Percentiles rank a stretch among this genome's conserved stretches.
Conservation (phyloP, 2,888 invertebrate genomes). For the Sabellastarte sp. region DNA sequence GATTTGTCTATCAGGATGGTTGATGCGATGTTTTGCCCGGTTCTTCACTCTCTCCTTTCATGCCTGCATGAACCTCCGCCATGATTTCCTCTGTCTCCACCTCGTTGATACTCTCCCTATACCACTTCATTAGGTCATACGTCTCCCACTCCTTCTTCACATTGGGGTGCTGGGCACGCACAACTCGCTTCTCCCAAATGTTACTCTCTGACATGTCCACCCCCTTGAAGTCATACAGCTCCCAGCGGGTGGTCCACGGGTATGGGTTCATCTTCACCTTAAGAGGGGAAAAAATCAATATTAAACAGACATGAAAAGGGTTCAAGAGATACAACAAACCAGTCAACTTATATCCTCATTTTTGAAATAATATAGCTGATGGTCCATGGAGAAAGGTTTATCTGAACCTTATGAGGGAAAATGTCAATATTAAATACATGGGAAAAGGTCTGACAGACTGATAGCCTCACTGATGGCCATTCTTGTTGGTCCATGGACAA, state of each 20-base stretch:
- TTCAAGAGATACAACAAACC: neutral
- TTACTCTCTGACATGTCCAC: neutral
- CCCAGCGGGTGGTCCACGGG: conserved; percentile 93
- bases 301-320: neutral
- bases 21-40: too few relatives aligned
- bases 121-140: conserved; percentile 90
- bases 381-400: too few relatives aligned
- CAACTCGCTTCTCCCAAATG: neutral
- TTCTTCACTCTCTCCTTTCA: conserved; percentile 20
- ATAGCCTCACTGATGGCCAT: too few relatives aligned
- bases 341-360: too few relatives aligned
- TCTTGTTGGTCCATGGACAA: too few relatives aligned
- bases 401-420: too few relatives aligned
- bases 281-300: conserved; percentile 9
- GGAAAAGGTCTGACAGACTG: too few relatives aligned
- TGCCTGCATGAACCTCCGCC: conserved; percentile 68
- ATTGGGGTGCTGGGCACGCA: conserved; percentile 62
- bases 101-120: conserved; percentile 80
- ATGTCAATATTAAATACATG: too few relatives aligned
- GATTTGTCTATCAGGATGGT: too few relatives aligned
- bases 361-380: too few relatives aligned
- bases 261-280: conserved; percentile 65
- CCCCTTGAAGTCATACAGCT: conserved; percentile 45
- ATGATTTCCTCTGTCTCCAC: conserved; percentile 86
- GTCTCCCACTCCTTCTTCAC: conserved; percentile 74